Conservation (phyloP, 2,888 invertebrate genomes). For the Drosophila peninsularis region DNA sequence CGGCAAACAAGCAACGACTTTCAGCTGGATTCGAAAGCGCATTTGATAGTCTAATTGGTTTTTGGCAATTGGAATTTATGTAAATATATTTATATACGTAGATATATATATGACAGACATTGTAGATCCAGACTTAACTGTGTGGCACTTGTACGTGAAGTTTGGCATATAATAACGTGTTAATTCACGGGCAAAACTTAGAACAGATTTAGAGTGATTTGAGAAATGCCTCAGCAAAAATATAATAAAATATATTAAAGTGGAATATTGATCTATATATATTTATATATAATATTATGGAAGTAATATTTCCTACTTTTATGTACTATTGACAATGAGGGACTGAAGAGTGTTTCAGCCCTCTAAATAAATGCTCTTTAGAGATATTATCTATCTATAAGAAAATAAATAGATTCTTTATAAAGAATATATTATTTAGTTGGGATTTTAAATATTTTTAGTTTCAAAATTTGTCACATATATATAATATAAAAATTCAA, state of each 20-base stretch:
- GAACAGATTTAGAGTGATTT: not conserved
- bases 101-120: not conserved
- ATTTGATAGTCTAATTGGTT: slow-evolving; percentile 30
- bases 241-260: not conserved
- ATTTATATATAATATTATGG: not conserved
- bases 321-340: not conserved
- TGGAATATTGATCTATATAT: not conserved
- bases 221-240: not conserved
- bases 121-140: not conserved
- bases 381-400: not conserved
- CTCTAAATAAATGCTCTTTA: not conserved
- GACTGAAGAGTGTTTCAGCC: not conserved
- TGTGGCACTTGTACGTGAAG: not conserved
- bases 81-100: not conserved
- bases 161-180: not conserved
- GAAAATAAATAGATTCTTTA: not conserved
- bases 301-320: not conserved
- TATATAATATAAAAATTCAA: too few relatives aligned
- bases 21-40: slow-evolving; percentile 29
- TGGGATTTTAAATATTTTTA: too few relatives aligned
- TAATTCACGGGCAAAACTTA: not conserved
- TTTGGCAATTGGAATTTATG: slow-evolving; percentile 12
- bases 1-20: slow-evolving; percentile 23
- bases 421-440: not conserved
- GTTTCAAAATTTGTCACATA: too few relatives aligned